Evolutionary conservation across 2,113 vertebrate genomes (phyloP).

Genomic region (Thalassarche chlororhynchos): DNA sequence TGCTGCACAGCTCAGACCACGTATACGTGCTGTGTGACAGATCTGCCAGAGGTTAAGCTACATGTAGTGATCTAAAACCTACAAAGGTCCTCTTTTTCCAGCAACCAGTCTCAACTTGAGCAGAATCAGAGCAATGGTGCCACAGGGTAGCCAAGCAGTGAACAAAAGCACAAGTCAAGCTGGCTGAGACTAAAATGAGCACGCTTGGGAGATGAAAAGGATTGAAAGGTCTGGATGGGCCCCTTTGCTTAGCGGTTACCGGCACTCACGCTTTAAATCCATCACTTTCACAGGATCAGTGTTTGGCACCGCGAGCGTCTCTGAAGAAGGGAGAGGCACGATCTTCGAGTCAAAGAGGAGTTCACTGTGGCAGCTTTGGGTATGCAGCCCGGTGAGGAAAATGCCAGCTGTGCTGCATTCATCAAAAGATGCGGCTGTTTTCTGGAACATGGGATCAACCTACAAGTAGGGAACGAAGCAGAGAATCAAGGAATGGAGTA

Average conservation of each 20-base stretch:
- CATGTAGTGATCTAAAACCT: neutral
- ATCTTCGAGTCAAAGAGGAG: conserved; percentile 83
- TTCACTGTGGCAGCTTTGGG: conserved; percentile 79
- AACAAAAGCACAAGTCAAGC: neutral
- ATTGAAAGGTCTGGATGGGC: neutral
- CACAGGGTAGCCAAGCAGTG: neutral
- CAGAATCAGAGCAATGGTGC: neutral
- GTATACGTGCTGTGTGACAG: neutral
- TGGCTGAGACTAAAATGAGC: neutral
- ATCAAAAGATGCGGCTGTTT: conserved; percentile 86
- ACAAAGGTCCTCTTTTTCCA: neutral
- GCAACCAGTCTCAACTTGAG: neutral
- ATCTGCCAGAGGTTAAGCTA: neutral
- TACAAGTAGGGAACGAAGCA: conserved; percentile 19
- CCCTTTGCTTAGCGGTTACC: neutral
- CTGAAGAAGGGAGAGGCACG: conserved; percentile 78
- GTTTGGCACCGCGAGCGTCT: conserved; percentile 54
- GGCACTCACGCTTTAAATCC: conserved; percentile 60
- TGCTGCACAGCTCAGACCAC: neutral
- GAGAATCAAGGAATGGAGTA: neutral
- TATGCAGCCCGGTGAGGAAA: conserved; percentile 85
- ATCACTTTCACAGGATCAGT: conserved; percentile 33
- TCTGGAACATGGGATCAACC: conserved; percentile 88
- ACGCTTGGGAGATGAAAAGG: neutral
- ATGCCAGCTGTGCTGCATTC: conserved; percentile 88